phyloP scores from a whole-genome alignment of 37 sponge, comb jelly and placozoan genomes.

The Beroe forskalii region DNA sequence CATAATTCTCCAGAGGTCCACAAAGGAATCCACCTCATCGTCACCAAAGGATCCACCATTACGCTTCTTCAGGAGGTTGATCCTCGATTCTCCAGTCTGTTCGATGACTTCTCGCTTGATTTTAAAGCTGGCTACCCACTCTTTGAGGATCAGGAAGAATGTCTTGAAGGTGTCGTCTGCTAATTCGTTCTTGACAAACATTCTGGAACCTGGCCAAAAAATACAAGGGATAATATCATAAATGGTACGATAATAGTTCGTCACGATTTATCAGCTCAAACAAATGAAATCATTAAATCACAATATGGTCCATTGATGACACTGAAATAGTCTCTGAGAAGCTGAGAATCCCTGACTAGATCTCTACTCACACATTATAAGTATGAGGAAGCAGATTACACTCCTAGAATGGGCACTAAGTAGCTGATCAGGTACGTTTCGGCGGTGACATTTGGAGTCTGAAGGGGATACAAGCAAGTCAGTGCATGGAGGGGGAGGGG shows the following conservation, averaged over 20 bases:
- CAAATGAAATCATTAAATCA: too few relatives aligned
- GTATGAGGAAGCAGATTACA: slow-evolving; percentile 21
- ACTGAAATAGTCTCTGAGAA: too few relatives aligned
- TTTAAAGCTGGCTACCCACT: not conserved
- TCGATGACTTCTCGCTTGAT: not conserved
- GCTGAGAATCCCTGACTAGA: too few relatives aligned
- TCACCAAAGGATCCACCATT: not conserved
- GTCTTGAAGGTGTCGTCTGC: slow-evolving; percentile 41
- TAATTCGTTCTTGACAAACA: slow-evolving; percentile 16
- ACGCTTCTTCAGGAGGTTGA: not conserved
- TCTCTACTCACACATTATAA: not conserved
- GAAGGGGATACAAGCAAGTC: too few relatives aligned
- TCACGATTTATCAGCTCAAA: too few relatives aligned
- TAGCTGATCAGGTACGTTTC: not conserved
- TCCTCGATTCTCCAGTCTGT: not conserved
- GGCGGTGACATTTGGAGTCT: not conserved
- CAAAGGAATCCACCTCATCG: slow-evolving; percentile 32
- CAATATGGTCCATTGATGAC: too few relatives aligned
- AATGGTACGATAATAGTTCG: too few relatives aligned
- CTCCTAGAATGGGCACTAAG: too few relatives aligned
- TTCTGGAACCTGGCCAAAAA: not conserved
- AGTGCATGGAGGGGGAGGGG: too few relatives aligned
- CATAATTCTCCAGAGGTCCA: not conserved
- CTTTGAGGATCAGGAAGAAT: slow-evolving; percentile 19
- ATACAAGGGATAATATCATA: too few relatives aligned